Base-by-base conservation (phyloP, 2,888 invertebrate genomes). In the Zygothrica quintamaculata region DNA sequence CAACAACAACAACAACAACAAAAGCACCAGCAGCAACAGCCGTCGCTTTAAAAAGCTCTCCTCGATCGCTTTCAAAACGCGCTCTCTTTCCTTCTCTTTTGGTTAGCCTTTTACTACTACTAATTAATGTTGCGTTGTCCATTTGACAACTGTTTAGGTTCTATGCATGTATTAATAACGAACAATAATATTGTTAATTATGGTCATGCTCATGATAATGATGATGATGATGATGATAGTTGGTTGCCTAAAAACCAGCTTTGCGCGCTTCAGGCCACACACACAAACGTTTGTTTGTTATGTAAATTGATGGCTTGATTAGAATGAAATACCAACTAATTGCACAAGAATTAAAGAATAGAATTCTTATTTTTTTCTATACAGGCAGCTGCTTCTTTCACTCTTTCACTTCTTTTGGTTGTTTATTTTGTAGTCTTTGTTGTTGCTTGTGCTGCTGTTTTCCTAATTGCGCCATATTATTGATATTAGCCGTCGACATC, bases 81-180 rank as follows among this genome's bases (percentile, higher is more conserved):
- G 86, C 69, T 79, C 62, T 68, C 74, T 84, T 77, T 74, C 18
- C 18, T 22, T 22, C 18, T 22, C 18, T 75, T 84, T 84, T 59
- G 80, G 65, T 69, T 52, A 47, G 42, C 39, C 44, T 61, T 66
- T 66, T 72, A 72, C 65, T 76, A 72, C 65, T 76, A 73, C 18
- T 22, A 73, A 80, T 81, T 81, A 76, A 78, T 78, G 68, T 81
- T 77, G 52, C 37, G 59, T 62, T 37, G 58, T 62, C 59, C 62
- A 67, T 67, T 72, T 77, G 81, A 79, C 79, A 80, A 73, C 78
- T 80, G 78, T 70, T 81, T 84, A 81, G 47, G 52, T 72, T 72
- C 64, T 68, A 22, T 22, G 18, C 5, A 22, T 22, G 18, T 22
- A 22, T 22, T 22, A 66, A 82, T 77, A 72, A 72, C 68, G 68